These are phyloP conservation scores for Bujurquina vittata DNA, from an alignment of 2,113 vertebrate genomes.

Conservation along the genomic window DNA sequence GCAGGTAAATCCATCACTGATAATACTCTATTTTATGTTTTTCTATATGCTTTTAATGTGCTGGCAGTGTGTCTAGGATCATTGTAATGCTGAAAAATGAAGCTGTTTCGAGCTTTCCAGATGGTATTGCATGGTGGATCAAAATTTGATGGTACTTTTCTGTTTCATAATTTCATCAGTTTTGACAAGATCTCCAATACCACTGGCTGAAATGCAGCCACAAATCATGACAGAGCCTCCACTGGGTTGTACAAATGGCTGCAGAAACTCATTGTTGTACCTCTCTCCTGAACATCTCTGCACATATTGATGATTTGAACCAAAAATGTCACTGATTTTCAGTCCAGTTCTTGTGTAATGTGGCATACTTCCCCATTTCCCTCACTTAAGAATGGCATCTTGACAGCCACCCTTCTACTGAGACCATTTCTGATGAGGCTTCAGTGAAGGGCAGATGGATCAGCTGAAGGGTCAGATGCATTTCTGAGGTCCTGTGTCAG, in stretches of 20 bases:
- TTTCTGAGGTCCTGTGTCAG: too few relatives aligned
- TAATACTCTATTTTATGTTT: neutral
- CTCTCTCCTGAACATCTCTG: neutral
- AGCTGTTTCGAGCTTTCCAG: neutral
- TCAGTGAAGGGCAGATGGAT: too few relatives aligned
- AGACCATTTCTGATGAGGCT: too few relatives aligned
- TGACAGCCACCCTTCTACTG: too few relatives aligned
- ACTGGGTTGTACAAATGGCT: neutral
- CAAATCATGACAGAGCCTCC: neutral
- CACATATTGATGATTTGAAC: neutral
- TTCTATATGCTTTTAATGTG: neutral
- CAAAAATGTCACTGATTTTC: too few relatives aligned
- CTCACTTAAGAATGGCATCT: too few relatives aligned
- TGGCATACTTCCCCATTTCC: too few relatives aligned
- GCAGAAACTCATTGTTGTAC: neutral
- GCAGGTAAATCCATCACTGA: neutral
- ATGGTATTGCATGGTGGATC: neutral
- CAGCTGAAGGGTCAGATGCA: too few relatives aligned
- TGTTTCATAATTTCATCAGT: neutral
- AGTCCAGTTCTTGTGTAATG: too few relatives aligned
- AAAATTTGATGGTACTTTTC: neutral
- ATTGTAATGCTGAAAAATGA: neutral
- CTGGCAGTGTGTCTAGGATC: neutral
- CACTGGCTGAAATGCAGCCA: too few relatives aligned
- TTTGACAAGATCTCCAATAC: too few relatives aligned